These are phyloP conservation scores for Chamaea fasciata DNA, from an alignment of 2,113 vertebrate genomes.

Conservation along the genomic window DNA sequence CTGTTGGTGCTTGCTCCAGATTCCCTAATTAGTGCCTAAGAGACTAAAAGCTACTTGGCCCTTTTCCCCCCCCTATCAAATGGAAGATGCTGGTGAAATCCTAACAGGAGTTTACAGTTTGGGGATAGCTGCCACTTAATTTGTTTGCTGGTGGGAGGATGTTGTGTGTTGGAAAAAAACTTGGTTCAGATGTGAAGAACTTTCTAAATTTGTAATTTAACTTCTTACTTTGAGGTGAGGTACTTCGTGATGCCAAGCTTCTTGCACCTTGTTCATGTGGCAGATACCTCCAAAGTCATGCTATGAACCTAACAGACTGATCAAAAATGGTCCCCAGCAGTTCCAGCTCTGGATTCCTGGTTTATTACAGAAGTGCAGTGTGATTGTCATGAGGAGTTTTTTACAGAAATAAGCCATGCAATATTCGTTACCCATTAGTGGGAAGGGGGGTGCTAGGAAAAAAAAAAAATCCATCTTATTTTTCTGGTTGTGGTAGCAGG, in stretches of 20 bases:
- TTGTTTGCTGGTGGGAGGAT: neutral
- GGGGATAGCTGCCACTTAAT: neutral
- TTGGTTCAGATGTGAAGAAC: neutral
- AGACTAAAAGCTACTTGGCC: neutral
- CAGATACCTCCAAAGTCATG: neutral
- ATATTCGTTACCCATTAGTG: neutral
- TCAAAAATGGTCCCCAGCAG: neutral
- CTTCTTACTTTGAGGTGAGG: neutral
- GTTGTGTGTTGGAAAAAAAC: neutral
- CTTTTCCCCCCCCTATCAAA: neutral
- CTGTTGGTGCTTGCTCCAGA: neutral
- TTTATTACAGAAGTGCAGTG: neutral
- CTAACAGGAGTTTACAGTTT: neutral
- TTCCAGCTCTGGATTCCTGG: neutral
- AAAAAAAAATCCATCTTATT: neutral
- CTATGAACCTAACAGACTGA: neutral
- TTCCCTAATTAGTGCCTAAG: neutral
- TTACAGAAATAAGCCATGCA: neutral
- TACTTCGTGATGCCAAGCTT: neutral
- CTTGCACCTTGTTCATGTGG: neutral
- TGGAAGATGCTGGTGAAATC: neutral
- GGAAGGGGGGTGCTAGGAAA: neutral
- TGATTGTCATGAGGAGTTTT: neutral
- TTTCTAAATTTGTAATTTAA: neutral
- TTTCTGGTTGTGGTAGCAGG: neutral